These are phyloP conservation scores for Arbacia lixula DNA, from an alignment of 53 echinoderm and acorn worm species.

Conservation along the genomic window DNA sequence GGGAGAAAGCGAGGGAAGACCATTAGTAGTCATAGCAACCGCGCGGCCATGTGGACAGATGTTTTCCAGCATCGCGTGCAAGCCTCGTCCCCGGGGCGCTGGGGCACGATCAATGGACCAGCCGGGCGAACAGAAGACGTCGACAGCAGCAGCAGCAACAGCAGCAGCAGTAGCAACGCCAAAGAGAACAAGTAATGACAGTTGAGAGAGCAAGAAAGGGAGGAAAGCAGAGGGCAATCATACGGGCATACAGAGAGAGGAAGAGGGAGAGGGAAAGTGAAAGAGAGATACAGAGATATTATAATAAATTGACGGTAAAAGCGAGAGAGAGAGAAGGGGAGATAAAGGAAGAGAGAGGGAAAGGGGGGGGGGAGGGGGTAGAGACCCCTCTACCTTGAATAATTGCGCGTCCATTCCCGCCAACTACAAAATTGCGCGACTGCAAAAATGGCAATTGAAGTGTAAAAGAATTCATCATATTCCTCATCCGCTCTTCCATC, in stretches of 20 bases:
- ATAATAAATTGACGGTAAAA: too few relatives aligned
- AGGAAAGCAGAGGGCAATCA: too few relatives aligned
- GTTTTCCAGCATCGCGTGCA: constrained; percentile 67
- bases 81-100: constrained; percentile 35
- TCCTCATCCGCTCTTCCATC: too few relatives aligned
- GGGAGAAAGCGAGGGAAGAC: constrained; percentile 41
- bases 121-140: constrained; percentile 37
- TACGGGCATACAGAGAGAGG: too few relatives aligned
- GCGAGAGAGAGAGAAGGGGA: too few relatives aligned
- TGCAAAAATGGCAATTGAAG: constrained; percentile 22
- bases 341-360: too few relatives aligned
- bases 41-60: constrained; percentile 70
- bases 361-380: not conserved
- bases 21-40: constrained; percentile 89
- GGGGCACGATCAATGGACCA: constrained; percentile 47
- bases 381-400: constrained; percentile 38
- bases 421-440: constrained; percentile 37
- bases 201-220: too few relatives aligned
- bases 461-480: constrained; percentile 25
- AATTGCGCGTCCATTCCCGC: constrained; percentile 21
- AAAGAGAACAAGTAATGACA: too few relatives aligned
- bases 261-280: too few relatives aligned
- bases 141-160: constrained; percentile 2
- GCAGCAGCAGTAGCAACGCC: constrained; percentile 22
- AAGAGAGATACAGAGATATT: too few relatives aligned